These are phyloP conservation scores for Hepsetus odoe DNA, from an alignment of 2,113 vertebrate species.

Conservation along the genomic window DNA sequence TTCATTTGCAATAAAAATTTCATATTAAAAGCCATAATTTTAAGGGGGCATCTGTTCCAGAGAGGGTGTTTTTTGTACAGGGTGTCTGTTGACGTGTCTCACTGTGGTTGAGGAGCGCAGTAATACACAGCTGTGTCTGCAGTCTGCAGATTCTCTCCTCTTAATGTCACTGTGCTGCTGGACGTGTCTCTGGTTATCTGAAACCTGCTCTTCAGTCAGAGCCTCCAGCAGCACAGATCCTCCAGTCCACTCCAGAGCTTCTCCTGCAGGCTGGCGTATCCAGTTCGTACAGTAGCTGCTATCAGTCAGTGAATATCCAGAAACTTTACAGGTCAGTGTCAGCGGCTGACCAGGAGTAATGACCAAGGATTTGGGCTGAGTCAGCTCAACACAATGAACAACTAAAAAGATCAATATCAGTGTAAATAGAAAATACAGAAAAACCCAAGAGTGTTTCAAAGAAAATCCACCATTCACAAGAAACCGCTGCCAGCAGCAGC, in stretches of 20 bases:
- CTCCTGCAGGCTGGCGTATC: constrained; percentile 44
- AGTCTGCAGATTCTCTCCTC: constrained; percentile 9
- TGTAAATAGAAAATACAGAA: no score
- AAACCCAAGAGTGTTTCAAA: no score
- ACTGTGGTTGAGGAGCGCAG: constrained; percentile 28
- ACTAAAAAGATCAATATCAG: not conserved
- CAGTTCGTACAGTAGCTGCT: not conserved
- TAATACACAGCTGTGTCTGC: constrained; percentile 41
- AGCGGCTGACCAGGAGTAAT: not conserved
- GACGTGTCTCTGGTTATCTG: constrained; percentile 10
- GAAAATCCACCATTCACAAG: no score
- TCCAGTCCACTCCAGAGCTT: constrained; percentile 53
- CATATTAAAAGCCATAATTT: no score
- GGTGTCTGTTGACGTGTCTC: no score
- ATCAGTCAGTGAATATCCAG: constrained; percentile 32
- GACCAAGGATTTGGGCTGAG: not conserved
- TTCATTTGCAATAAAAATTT: no score
- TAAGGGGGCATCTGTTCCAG: no score
- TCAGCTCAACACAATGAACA: constrained; percentile 13
- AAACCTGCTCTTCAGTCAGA: constrained; percentile 19
- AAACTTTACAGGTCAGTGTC: constrained; percentile 8
- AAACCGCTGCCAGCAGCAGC: no score
- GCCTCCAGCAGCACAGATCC: rapidly evolving
- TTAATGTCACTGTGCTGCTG: not conserved
- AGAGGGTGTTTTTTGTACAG: constrained; percentile 40